Base-by-base conservation (phyloP, 2,888 invertebrate genomes). In the Gibbula magus region DNA sequence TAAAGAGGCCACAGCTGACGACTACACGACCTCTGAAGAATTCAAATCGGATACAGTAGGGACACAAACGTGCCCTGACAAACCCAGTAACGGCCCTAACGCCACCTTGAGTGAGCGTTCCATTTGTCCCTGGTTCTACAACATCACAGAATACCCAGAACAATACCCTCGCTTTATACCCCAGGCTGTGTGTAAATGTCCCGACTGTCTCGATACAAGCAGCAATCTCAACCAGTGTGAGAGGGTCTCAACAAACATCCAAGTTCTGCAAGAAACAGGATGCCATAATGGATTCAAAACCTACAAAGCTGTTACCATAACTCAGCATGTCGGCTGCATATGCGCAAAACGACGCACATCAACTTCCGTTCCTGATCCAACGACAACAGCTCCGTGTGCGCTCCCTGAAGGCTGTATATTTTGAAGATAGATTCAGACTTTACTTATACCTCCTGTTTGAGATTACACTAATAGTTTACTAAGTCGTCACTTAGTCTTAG, bases 101-200 rank as follows among this genome's bases (percentile, higher is more conserved):
- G 61, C 22, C 61, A 10, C 61, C 0, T 25, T 61, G 61, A 29
- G 61, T 25, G 29, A 29, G 29, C 10, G 61, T 10, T 61, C 29
- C 61, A 10, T 61, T 25, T 61, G 61, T n/a, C 61, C 61, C 61
- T 61, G 61, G 61, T 61, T 25, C 61, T 25, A 61, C 61, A 61
- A 25, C 61, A 29, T 61, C 10, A 61, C 61, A 13, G 4, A 25
- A 3, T 61, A 13, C 29, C 29, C 10, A 10, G 61, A 25, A 16
- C 61, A 61, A 2, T 61, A 61, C 61, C 61, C 61, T 29, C 25
- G 61, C 25, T 25, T 25, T 29, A 61, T 61, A 22, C 29, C 61
- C n/a, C 29, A 61, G 29, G 61, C 61, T 18, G 61, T 61, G 29
- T 61, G 61, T 61, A 61, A 61, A 29, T 61, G 61, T 61, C 16